Conservation (phyloP, 2,888 invertebrate genomes). For the Cryptocephalus primarius region DNA sequence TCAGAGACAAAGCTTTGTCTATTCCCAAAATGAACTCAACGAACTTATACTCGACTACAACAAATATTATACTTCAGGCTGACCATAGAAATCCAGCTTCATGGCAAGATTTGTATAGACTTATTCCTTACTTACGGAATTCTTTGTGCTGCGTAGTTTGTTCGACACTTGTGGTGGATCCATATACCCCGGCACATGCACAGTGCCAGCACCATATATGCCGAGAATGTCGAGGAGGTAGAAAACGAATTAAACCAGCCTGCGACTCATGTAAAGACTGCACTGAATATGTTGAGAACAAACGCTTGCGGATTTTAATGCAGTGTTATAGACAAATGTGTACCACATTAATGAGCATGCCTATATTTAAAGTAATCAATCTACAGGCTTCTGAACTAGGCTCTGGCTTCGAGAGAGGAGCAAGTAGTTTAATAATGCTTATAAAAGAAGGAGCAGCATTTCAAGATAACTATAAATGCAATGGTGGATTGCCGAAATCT, state of each 20-base stretch:
- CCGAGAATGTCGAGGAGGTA: conserved; percentile 70
- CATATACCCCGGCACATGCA: conserved; percentile 65
- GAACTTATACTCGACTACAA: conserved; percentile 71
- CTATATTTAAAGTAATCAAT: conserved; percentile 49
- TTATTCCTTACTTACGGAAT: conserved; percentile 75
- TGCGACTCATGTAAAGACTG: conserved; percentile 82
- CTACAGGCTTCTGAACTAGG: conserved; percentile 45
- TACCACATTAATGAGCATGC: conserved; percentile 65
- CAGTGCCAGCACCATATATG: conserved; percentile 87
- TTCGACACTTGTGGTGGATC: conserved; percentile 69
- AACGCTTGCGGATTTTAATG: conserved; percentile 66
- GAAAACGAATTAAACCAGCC: conserved; percentile 73
- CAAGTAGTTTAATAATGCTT: conserved; percentile 56
- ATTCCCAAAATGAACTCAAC: conserved; percentile 59
- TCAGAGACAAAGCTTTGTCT: conserved; percentile 6
- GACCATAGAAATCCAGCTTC: conserved; percentile 59
- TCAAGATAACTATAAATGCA: conserved; percentile 63
- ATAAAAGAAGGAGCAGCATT: conserved; percentile 73
- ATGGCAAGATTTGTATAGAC: conserved; percentile 71
- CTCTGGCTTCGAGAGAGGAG: conserved; percentile 41
- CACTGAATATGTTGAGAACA: conserved; percentile 70
- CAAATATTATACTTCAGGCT: conserved; percentile 67
- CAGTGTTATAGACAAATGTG: conserved; percentile 86
- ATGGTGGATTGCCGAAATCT: conserved; percentile 60
- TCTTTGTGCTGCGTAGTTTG: conserved; percentile 86